phyloP scores from a whole-genome alignment of 2,797 vertebrate genomes.

The Hybognathus amarus region DNA sequence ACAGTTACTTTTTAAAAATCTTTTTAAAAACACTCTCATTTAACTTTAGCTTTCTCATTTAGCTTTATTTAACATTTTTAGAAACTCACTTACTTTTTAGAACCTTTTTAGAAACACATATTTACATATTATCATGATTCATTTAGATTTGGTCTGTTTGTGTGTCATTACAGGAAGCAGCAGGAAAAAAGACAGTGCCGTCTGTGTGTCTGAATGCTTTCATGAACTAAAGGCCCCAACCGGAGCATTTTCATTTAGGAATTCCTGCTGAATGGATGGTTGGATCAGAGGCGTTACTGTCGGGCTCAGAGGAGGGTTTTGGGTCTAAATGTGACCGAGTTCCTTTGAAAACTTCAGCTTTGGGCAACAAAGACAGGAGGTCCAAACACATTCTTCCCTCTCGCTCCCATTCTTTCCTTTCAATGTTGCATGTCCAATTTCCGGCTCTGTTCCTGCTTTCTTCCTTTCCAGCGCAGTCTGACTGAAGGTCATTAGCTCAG shows the following conservation, averaged over 20 bases:
- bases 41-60: too few relatives aligned
- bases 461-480: background rate
- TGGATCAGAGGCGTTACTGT: conserved; percentile 34
- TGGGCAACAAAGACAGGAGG: conserved; percentile 27
- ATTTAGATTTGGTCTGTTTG: background rate
- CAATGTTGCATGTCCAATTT: conserved; percentile 23
- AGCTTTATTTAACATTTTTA: too few relatives aligned
- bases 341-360: conserved; percentile 32
- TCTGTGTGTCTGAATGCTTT: conserved; percentile 13
- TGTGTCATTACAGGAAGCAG: conserved; percentile 5
- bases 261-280: conserved; percentile 38
- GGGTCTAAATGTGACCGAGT: background rate
- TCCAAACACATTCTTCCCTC: conserved; percentile 22
- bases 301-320: conserved; percentile 31
- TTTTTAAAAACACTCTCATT: too few relatives aligned
- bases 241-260: conserved; percentile 41
- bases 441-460: conserved; percentile 3
- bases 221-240: conserved; percentile 1
- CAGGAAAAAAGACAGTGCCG: background rate
- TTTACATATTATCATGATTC: background rate
- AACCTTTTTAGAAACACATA: too few relatives aligned
- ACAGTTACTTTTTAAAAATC: too few relatives aligned
- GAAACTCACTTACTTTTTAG: too few relatives aligned
- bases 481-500: conserved; percentile 17
- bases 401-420: conserved; percentile 13